Conservation (phyloP, 2,113 vertebrate genomes). For the Manacus vitellinus region DNA sequence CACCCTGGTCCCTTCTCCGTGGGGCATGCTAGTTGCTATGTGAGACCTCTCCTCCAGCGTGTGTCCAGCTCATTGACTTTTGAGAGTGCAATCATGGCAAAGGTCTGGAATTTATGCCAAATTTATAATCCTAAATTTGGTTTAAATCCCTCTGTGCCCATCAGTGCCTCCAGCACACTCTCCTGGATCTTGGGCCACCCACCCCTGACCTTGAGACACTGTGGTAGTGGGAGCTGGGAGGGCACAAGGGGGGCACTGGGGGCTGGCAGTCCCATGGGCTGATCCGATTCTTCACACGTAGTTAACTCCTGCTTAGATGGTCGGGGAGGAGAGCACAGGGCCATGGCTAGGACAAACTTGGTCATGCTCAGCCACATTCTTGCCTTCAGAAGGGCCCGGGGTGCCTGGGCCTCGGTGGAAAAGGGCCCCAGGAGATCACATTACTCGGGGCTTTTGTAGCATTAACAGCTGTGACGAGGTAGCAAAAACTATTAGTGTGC, state of each 20-base stretch:
- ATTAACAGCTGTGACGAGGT: slow-evolving; percentile 18
- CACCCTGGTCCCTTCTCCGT: background rate
- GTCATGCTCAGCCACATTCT: slow-evolving; percentile 23
- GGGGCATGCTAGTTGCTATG: accelerated
- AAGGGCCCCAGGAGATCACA: slow-evolving; percentile 13
- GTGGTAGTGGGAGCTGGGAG: background rate
- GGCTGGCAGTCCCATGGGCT: background rate
- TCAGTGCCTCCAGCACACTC: background rate
- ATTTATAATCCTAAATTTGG: background rate
- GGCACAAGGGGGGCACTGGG: background rate
- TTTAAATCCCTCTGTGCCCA: background rate
- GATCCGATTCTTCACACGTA: background rate
- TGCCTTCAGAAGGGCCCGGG: background rate
- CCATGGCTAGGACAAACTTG: background rate
- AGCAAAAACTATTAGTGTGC: slow-evolving; percentile 27
- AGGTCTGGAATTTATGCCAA: background rate
- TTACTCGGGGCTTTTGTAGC: slow-evolving; percentile 49
- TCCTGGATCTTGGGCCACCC: background rate
- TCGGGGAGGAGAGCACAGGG: background rate
- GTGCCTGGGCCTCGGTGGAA: background rate
- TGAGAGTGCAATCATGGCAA: background rate
- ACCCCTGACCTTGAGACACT: background rate
- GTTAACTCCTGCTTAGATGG: background rate
- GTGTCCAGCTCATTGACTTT: background rate
- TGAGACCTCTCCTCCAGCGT: accelerated